Percentiles rank a stretch among this genome's conserved stretches.
These are phyloP conservation scores for Phainopepla nitens DNA, from an alignment of 2,113 vertebrate species.

Conservation along the genomic window DNA sequence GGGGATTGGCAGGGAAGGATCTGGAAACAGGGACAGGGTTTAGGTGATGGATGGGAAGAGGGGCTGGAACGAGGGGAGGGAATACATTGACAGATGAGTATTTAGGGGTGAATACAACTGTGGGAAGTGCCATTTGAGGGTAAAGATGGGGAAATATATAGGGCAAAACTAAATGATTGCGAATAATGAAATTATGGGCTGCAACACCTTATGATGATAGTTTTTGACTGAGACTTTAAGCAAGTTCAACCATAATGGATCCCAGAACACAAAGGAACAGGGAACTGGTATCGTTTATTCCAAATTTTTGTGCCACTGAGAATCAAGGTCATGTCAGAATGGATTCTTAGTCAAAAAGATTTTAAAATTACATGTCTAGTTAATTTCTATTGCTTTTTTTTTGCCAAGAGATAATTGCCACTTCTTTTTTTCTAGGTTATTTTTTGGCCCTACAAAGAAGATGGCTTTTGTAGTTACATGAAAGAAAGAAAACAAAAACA, in stretches of 20 bases:
- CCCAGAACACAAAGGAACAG: not conserved
- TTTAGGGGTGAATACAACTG: too few species aligned
- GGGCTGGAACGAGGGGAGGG: too few species aligned
- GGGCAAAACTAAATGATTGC: too few species aligned
- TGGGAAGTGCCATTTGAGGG: too few species aligned
- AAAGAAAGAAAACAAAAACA: not conserved
- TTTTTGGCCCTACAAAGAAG: not conserved
- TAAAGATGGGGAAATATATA: too few species aligned
- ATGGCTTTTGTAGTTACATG: rapidly evolving
- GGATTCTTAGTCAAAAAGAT: not conserved
- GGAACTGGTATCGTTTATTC: rapidly evolving
- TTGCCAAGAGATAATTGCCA: not conserved
- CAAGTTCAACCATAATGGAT: not conserved
- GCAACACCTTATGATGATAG: not conserved
- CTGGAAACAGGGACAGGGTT: too few species aligned
- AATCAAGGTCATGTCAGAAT: not conserved
- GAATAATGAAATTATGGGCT: too few species aligned
- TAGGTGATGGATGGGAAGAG: too few species aligned
- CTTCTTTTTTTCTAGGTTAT: too few species aligned
- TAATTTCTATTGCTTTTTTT: not conserved
- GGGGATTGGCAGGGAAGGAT: too few species aligned
- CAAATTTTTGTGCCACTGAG: not conserved
- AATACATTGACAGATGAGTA: too few species aligned
- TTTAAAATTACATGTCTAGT: not conserved
- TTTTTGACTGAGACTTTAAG: not conserved